Percentiles rank a stretch among this genome's conserved stretches.
These are phyloP conservation scores for Zootermopsis nevadensis DNA, from an alignment of 2,888 invertebrate genomes.

Conservation along the genomic window DNA sequence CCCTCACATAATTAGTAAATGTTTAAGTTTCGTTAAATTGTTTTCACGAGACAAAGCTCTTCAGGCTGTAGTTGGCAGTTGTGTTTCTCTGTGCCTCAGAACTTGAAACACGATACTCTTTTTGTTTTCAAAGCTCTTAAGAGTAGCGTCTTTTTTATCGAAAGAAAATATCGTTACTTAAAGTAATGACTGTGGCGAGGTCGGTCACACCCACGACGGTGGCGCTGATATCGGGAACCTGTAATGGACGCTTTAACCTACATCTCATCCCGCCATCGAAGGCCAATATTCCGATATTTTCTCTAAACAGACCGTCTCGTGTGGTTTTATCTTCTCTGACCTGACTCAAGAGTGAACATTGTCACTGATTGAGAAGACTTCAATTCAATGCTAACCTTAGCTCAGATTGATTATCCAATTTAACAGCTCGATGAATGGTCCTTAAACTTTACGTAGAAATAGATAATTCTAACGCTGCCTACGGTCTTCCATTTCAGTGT, in stretches of 20 bases:
- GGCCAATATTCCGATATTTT: constrained; percentile 7
- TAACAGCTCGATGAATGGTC: neutral
- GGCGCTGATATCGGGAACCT: neutral
- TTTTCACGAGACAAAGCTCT: neutral
- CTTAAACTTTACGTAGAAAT: too few relatives aligned
- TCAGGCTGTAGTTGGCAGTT: neutral
- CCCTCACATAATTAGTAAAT: neutral
- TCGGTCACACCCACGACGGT: neutral
- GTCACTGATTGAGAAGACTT: neutral
- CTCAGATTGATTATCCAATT: constrained; percentile 16
- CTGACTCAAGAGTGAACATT: neutral
- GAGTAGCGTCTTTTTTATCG: neutral
- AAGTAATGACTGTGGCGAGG: neutral
- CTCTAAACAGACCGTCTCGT: neutral
- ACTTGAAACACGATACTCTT: neutral
- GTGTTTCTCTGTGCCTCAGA: neutral
- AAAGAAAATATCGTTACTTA: neutral
- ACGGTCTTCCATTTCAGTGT: too few relatives aligned
- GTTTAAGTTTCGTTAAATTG: neutral
- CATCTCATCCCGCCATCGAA: neutral
- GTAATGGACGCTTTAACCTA: constrained; percentile 1
- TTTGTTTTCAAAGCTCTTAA: neutral
- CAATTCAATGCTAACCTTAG: neutral
- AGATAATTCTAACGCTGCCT: too few relatives aligned
- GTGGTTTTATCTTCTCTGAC: neutral